Conservation (phyloP, 2,113 vertebrate species). For the Salvelinus alpinus region DNA sequence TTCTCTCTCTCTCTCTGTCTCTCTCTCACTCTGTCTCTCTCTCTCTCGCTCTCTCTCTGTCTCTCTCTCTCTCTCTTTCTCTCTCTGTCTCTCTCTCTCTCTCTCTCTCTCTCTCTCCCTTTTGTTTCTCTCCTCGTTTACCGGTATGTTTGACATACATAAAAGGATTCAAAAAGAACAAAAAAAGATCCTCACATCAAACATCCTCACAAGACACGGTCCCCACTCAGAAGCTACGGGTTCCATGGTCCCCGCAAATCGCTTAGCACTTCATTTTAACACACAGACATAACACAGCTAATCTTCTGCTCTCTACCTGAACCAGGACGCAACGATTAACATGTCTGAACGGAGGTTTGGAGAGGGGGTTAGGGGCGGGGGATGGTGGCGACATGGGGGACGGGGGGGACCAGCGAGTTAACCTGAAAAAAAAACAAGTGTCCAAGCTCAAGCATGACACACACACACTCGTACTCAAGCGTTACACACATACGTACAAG, state of each 20-base stretch:
- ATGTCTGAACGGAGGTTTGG: constrained; percentile 11
- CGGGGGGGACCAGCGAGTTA: background rate
- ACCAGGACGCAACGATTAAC: constrained; percentile 52
- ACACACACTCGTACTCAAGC: background rate
- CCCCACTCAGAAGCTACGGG: constrained; percentile 2
- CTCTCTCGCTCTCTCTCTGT: too few relatives aligned
- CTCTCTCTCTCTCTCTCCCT: too few relatives aligned
- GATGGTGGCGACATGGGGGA: background rate
- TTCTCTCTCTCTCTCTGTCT: too few relatives aligned
- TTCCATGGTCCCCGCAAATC: constrained; percentile 44
- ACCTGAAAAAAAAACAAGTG: constrained; percentile 18
- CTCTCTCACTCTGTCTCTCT: too few relatives aligned
- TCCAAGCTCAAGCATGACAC: constrained; percentile 20
- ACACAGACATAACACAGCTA: constrained; percentile 55
- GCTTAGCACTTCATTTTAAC: constrained; percentile 68
- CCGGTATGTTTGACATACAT: background rate
- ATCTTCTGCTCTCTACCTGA: constrained; percentile 68
- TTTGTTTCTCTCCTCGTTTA: background rate
- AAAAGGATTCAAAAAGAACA: background rate
- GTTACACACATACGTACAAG: constrained; percentile 11
- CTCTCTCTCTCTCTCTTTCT: too few relatives aligned
- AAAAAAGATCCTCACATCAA: constrained; percentile 11
- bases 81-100: too few relatives aligned
- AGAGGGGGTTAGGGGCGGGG: constrained; percentile 22
- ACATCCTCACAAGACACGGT: background rate